Evolutionary conservation across 2,797 vertebrate genomes (phyloP).

Genomic region (Poeciliopsis turneri): DNA sequence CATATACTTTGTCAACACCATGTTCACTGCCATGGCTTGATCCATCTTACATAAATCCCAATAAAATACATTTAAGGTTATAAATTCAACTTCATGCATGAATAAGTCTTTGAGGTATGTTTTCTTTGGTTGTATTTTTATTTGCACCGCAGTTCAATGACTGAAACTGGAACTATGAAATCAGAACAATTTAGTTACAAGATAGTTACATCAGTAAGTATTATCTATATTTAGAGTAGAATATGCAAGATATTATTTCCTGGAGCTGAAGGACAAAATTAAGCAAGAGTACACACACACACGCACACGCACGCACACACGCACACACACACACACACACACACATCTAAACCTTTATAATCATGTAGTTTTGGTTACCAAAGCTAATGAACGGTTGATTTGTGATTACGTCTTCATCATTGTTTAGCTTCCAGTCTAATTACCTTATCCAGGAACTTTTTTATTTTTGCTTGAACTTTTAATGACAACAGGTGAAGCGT

Average conservation of each 20-base stretch:
- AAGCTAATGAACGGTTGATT: not conserved
- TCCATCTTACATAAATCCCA: not conserved
- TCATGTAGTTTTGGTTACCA: not conserved
- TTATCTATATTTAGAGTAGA: no score
- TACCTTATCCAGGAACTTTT: not conserved
- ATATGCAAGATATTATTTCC: not conserved
- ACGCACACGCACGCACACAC: no score
- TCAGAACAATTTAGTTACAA: no score
- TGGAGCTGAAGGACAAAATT: not conserved
- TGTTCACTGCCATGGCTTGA: no score
- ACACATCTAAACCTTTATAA: not conserved
- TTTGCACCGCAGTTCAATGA: no score
- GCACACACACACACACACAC: no score
- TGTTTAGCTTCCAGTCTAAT: not conserved
- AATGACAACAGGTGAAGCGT: not conserved
- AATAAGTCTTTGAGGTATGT: no score
- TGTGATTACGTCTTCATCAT: not conserved
- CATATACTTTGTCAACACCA: no score
- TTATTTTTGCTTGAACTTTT: slow-evolving; percentile 4
- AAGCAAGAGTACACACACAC: not conserved
- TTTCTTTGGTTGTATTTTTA: no score
- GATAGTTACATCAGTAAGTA: no score
- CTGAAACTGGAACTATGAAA: no score
- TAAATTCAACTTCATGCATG: no score
- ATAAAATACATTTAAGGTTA: not conserved